Conservation (phyloP, 2,888 invertebrate genomes). For the Julus scandinavius region DNA sequence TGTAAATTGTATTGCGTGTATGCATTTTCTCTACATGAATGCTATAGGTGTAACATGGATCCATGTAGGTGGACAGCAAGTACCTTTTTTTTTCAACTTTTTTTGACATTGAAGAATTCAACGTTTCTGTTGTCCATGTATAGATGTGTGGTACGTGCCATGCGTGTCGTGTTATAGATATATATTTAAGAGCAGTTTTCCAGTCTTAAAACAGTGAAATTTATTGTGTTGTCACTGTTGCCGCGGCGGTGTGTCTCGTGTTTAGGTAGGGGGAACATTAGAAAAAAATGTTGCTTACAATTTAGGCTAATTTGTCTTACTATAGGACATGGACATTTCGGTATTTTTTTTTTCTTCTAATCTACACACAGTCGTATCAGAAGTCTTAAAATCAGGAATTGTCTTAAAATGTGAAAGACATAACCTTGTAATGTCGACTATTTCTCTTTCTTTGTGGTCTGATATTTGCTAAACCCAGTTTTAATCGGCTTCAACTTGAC, state of each 20-base stretch:
- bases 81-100: not conserved
- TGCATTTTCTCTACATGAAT: not conserved
- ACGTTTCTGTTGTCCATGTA: slow-evolving; percentile 35
- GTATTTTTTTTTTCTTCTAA: slow-evolving; percentile 12
- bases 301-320: slow-evolving; percentile 22
- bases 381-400: slow-evolving; percentile 23
- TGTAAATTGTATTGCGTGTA: slow-evolving; percentile 35
- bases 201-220: slow-evolving; percentile 8
- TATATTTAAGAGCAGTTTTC: slow-evolving; percentile 32
- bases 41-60: slow-evolving; percentile 1
- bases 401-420: not conserved
- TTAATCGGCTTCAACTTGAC: slow-evolving; percentile 11
- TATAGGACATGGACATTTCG: slow-evolving; percentile 30
- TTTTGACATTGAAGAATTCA: slow-evolving; percentile 40
- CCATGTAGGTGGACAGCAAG: slow-evolving; percentile 35
- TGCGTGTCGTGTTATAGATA: slow-evolving; percentile 37
- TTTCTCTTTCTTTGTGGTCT: not conserved
- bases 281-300: slow-evolving; percentile 31
- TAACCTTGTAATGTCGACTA: slow-evolving; percentile 31
- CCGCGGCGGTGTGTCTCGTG: slow-evolving; percentile 39
- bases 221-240: slow-evolving; percentile 39
- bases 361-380: not conserved
- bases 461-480: slow-evolving; percentile 10
- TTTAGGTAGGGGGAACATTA: slow-evolving; percentile 31
- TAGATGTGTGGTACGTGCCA: slow-evolving; percentile 37